Evolutionary conservation across 1,140 invertebrate species (phyloP), one percentile per base, ranked within the genome.

Genomic region (Lepidotrigona ventralis): DNA sequence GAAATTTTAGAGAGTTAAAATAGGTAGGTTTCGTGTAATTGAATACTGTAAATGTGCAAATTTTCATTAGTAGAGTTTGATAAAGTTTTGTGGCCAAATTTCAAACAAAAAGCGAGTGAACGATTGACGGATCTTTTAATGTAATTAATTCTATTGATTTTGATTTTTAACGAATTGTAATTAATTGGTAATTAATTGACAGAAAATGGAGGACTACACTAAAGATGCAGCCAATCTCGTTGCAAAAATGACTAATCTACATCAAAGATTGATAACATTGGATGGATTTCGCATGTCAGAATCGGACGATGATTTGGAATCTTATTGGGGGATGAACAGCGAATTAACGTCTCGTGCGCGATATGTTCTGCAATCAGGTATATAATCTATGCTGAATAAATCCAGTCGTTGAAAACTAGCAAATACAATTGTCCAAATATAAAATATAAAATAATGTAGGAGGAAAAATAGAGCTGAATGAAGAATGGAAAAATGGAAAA

Each of bases 161-260:
- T 9, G 0, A 46, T 46, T 46, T 46, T 46, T 46, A 46, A 46
- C 39, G 39, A 46, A 8, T 46, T 46, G 39, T 46, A 46, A 46
- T 46, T 46, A 46, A 46, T 46, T 46, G 39, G 39, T 46, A 46
- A 46, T 46, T 46, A 46, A 46, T 46, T 46, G 86, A 0, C 87
- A 96, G 96, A 94, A 95, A 93, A 95, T 96, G 29, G 96, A 96
- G 87, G 95, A 95, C 85, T 96, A 96, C 86, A 93, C 93, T 74
- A 95, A 93, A 69, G 94, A 95, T 79, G 94, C 95, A 56, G 93
- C 94, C 26, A 90, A 94, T 23, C 95, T 95, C 2, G 86, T 96
- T 46, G 92, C 91, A 23, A 95, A 95, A 85, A 94, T 96, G 92
- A 94, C 95, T 39, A 93, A 95, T 81, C 88, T 96, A 54, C 91